Conservation (phyloP, 2,113 vertebrate species). For the Athene cunicularia region DNA sequence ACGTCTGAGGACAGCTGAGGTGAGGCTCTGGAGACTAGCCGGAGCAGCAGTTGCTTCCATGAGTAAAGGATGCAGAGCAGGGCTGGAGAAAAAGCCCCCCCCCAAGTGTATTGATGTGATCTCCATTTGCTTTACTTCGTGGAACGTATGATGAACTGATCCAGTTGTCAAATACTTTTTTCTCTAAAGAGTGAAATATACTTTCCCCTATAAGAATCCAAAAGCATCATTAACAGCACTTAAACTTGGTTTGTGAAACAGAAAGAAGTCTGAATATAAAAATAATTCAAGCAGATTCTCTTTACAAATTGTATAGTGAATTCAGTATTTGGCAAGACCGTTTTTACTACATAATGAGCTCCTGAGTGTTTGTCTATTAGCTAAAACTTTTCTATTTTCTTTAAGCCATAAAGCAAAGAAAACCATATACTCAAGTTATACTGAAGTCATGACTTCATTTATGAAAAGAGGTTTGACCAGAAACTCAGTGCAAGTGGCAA, state of each 20-base stretch:
- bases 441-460: constrained; percentile 81
- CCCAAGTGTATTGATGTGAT: background rate
- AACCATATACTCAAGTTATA: constrained; percentile 82
- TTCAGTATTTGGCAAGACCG: constrained; percentile 86
- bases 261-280: constrained; percentile 76
- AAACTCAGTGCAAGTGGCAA: constrained; percentile 89
- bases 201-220: constrained; percentile 68
- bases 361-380: constrained; percentile 84
- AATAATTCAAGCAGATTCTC: constrained; percentile 81
- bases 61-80: background rate
- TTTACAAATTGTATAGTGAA: constrained; percentile 80
- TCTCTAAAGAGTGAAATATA: constrained; percentile 61
- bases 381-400: constrained; percentile 76
- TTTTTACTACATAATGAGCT: constrained; percentile 82
- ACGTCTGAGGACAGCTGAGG: constrained; percentile 11
- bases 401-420: constrained; percentile 80
- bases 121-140: constrained; percentile 13
- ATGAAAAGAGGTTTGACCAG: constrained; percentile 83
- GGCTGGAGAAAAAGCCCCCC: background rate
- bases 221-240: constrained; percentile 71
- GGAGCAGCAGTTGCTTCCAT: constrained; percentile 49
- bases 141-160: constrained; percentile 49
- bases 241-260: constrained; percentile 69
- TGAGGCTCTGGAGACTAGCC: constrained; percentile 33
- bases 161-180: constrained; percentile 56